A percentile compares a stretch with the other conserved stretches of the same genome.
Evolutionary conservation across 2,888 invertebrate species (phyloP).

Genomic region (Hymenopus coronatus): DNA sequence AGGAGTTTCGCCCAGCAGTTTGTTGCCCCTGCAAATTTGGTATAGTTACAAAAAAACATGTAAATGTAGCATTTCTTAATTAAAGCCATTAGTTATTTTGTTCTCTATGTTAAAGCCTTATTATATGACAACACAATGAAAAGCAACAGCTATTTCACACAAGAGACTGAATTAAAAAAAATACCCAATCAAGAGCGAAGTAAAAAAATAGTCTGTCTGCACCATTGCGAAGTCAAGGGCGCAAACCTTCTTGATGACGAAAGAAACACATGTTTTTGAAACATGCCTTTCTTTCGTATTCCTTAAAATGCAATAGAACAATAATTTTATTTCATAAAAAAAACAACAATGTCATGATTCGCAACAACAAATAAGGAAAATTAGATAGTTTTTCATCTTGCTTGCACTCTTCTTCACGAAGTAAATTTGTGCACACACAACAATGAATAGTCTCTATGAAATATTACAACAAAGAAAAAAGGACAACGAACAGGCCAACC

Average conservation of each 20-base stretch:
- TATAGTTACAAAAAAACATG: conserved; percentile 23
- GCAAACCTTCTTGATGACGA: conserved; percentile 40
- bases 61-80: conserved; percentile 35
- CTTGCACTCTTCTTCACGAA: background rate
- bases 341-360: background rate
- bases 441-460: conserved; percentile 1
- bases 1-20: background rate
- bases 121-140: conserved; percentile 27
- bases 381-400: background rate
- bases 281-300: background rate
- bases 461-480: conserved; percentile 7
- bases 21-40: conserved; percentile 8
- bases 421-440: conserved; percentile 2
- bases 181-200: conserved; percentile 18
- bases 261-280: conserved; percentile 45
- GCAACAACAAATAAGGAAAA: background rate
- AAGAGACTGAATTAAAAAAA: conserved; percentile 3
- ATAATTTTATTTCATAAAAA: background rate
- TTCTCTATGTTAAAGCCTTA: conserved; percentile 32
- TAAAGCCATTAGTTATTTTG: conserved; percentile 39
- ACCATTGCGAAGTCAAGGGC: background rate
- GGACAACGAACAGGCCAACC: conserved; percentile 20
- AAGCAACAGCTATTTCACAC: conserved; percentile 28
- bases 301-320: background rate
- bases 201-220: conserved; percentile 32